phyloP scores from a whole-genome alignment of 2,797 vertebrate genomes.

The Siniperca obscura region DNA sequence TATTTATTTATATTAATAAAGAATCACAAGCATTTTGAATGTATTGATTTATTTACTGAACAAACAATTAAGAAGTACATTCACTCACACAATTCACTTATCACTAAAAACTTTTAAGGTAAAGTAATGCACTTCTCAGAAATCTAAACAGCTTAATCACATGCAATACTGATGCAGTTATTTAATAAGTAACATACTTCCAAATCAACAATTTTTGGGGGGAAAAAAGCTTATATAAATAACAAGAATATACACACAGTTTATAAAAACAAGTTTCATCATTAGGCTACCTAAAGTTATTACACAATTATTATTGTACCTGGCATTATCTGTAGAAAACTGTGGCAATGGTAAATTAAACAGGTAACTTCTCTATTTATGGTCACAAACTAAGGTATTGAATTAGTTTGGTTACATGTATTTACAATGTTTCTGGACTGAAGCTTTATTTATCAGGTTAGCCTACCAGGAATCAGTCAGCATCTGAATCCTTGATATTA shows the following conservation, averaged over 20 bases:
- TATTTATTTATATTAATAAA: neutral
- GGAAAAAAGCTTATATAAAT: conserved; percentile 74
- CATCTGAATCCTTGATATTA: conserved; percentile 43
- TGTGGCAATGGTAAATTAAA: conserved; percentile 9
- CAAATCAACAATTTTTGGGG: conserved; percentile 46
- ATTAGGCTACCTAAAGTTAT: conserved; percentile 4
- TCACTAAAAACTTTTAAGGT: conserved; percentile 16
- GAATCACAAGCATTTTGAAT: conserved; percentile 10
- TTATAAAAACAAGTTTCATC: conserved; percentile 45
- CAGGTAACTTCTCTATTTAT: conserved; percentile 7
- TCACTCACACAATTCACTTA: conserved; percentile 30
- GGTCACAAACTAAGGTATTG: conserved; percentile 31
- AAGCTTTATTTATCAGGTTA: conserved; percentile 5
- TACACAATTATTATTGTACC: conserved; percentile 10
- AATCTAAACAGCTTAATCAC: conserved; percentile 25
- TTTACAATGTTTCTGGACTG: conserved; percentile 52
- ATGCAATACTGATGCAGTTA: conserved; percentile 41
- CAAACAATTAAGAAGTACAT: conserved; percentile 34
- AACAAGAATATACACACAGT: conserved; percentile 66
- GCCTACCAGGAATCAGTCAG: conserved; percentile 30
- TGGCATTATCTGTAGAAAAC: conserved; percentile 11
- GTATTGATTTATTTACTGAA: conserved; percentile 61
- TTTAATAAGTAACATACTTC: conserved; percentile 27
- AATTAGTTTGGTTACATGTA: conserved; percentile 39
- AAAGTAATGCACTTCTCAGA: conserved; percentile 30